Conservation (phyloP, 2,797 vertebrate genomes). For the Enteromius paludinosus region DNA sequence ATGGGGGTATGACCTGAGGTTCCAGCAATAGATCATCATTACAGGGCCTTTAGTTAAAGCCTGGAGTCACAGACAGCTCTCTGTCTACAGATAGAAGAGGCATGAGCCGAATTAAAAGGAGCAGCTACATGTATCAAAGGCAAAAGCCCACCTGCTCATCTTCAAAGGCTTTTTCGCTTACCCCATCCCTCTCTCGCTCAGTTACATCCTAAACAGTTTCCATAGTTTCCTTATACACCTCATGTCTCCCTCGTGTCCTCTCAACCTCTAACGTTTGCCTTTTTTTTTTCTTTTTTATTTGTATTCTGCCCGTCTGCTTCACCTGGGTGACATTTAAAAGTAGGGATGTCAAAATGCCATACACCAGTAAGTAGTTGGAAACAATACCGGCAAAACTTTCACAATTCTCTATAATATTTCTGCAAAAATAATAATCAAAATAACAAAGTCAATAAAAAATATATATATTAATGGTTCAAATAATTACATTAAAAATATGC, state of each 20-base stretch:
- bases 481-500: background rate
- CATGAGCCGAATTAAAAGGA: conserved; percentile 49
- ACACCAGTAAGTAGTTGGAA: background rate
- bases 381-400: background rate
- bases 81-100: conserved; percentile 20
- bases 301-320: conserved; percentile 22
- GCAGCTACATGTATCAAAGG: conserved; percentile 70
- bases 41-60: conserved; percentile 35
- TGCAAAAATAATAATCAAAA: background rate
- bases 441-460: background rate
- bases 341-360: background rate
- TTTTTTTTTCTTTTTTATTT: background rate
- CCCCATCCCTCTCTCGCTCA: conserved; percentile 18
- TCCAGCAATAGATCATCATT: conserved; percentile 31
- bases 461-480: background rate
- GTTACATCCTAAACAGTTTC: conserved; percentile 37
- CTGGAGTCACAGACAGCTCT: conserved; percentile 28
- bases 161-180: conserved; percentile 67
- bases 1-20: conserved; percentile 18
- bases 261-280: background rate
- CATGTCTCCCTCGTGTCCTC: conserved; percentile 26
- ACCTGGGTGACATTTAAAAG: background rate
- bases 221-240: conserved; percentile 43
- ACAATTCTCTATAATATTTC: no score
- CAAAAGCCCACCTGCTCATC: conserved; percentile 69